phyloP scores from a whole-genome alignment of 2,113 vertebrate genomes.

The Misgurnus anguillicaudatus region DNA sequence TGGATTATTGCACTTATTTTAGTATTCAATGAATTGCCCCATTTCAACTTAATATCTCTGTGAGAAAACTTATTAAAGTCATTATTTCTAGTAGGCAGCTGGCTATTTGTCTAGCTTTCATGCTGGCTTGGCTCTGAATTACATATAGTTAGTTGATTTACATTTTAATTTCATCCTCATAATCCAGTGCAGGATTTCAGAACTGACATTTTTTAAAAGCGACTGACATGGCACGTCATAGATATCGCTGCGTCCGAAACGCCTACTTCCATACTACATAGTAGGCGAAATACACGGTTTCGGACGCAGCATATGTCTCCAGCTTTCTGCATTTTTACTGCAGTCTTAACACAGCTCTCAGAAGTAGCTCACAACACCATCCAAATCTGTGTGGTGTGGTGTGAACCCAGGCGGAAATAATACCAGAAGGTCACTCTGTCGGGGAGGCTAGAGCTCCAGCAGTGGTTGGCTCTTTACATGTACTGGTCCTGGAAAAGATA shows the following conservation, averaged over 20 bases:
- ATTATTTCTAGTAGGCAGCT: neutral
- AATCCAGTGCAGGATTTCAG: neutral
- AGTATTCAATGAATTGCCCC: neutral
- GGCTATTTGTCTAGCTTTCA: neutral
- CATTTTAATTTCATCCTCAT: conserved; percentile 20
- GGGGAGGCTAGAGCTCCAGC: conserved; percentile 22
- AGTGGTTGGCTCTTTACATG: neutral
- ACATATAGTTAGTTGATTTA: neutral
- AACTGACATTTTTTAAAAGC: neutral
- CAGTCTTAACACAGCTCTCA: neutral
- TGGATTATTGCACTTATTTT: no score
- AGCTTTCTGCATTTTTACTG: neutral
- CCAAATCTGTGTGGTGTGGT: conserved; percentile 30
- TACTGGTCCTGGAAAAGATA: neutral
- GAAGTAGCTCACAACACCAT: neutral
- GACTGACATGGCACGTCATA: neutral
- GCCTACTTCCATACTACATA: no score
- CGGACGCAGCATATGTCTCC: neutral
- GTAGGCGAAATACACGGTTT: no score
- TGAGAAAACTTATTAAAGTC: conserved; percentile 3
- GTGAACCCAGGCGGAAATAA: conserved; percentile 46
- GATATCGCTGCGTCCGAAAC: no score
- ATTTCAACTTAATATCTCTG: neutral
- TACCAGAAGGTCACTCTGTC: conserved; percentile 45
- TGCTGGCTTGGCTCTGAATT: neutral